phyloP scores from a whole-genome alignment of 2,888 invertebrate species.

The Drosophila nr. fundita region DNA sequence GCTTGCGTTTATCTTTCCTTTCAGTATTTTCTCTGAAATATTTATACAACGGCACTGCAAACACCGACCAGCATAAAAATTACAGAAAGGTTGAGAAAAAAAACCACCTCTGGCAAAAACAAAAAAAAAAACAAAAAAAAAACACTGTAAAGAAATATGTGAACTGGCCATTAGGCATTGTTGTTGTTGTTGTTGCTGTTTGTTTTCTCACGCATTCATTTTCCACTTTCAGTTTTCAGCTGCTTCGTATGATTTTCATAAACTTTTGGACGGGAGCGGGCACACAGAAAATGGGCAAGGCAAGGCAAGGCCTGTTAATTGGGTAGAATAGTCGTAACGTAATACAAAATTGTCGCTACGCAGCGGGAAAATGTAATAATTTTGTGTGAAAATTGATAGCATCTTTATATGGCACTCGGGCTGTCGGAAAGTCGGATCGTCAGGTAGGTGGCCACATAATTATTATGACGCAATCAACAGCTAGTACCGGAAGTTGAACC shows the following conservation, averaged over 20 bases:
- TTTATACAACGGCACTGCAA: slow-evolving; percentile 66
- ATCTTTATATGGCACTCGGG: slow-evolving; percentile 59
- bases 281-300: slow-evolving; percentile 40
- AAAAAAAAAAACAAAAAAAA: slow-evolving; percentile 25
- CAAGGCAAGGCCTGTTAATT: slow-evolving; percentile 59
- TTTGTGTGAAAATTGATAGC: slow-evolving; percentile 73
- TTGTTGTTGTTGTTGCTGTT: slow-evolving; percentile 45
- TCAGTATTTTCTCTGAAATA: slow-evolving; percentile 50
- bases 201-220: slow-evolving; percentile 76
- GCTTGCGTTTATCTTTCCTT: slow-evolving; percentile 54
- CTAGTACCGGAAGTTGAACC: slow-evolving; percentile 57
- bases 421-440: not conserved
- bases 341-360: slow-evolving; percentile 44
- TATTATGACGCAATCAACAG: slow-evolving; percentile 69
- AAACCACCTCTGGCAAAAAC: slow-evolving; percentile 8
- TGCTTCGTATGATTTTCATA: slow-evolving; percentile 65
- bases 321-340: slow-evolving; percentile 56
- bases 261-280: slow-evolving; percentile 52
- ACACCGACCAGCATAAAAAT: slow-evolving; percentile 66
- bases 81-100: slow-evolving; percentile 22
- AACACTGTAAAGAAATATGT: slow-evolving; percentile 26
- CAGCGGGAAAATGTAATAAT: slow-evolving; percentile 59
- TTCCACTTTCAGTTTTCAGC: slow-evolving; percentile 74
- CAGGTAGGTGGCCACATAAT: slow-evolving; percentile 57
- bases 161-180: slow-evolving; percentile 55